Conservation (phyloP, 2,888 invertebrate species). For the Dermolepida albohirtum region DNA sequence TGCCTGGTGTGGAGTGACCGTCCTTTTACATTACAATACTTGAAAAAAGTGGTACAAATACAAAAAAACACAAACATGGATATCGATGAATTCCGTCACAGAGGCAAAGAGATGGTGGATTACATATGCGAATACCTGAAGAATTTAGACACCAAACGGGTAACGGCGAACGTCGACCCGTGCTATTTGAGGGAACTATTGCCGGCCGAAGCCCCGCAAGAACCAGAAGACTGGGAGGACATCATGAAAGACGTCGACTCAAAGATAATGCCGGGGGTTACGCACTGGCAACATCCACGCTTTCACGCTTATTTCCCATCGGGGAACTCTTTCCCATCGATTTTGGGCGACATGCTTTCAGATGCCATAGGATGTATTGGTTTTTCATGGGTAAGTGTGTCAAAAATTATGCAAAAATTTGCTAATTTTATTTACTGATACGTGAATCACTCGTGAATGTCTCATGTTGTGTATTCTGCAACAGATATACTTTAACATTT, state of each 20-base stretch:
- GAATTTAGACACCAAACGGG: conserved; percentile 81
- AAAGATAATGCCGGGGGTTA: conserved; percentile 95
- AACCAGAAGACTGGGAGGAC: conserved; percentile 87
- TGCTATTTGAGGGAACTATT: conserved; percentile 75
- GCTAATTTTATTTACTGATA: too few relatives aligned
- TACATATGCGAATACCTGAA: conserved; percentile 93
- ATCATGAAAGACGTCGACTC: conserved; percentile 92
- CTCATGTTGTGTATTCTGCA: too few relatives aligned
- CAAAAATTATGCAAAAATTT: too few relatives aligned
- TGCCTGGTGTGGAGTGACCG: not conserved
- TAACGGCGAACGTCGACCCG: conserved; percentile 91
- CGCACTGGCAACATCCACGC: conserved; percentile 99
- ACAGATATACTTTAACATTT: too few relatives aligned
- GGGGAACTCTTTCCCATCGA: conserved; percentile 97
- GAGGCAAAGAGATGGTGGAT: conserved; percentile 95
- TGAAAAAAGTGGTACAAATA: not conserved
- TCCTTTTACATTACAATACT: not conserved
- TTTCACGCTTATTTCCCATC: conserved; percentile 99
- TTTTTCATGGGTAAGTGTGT: conserved; percentile 96
- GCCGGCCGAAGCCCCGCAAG: conserved; percentile 78
- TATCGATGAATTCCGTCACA: conserved; percentile 84
- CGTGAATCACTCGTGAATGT: too few relatives aligned
- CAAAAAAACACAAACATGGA: conserved; percentile 74
- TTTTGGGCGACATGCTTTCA: conserved; percentile 96
- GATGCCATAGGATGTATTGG: conserved; percentile 98